A percentile compares a stretch with the other conserved stretches of the same genome.
Conservation (phyloP, 2,888 invertebrate genomes). For the Megalurothrips usitatus region DNA sequence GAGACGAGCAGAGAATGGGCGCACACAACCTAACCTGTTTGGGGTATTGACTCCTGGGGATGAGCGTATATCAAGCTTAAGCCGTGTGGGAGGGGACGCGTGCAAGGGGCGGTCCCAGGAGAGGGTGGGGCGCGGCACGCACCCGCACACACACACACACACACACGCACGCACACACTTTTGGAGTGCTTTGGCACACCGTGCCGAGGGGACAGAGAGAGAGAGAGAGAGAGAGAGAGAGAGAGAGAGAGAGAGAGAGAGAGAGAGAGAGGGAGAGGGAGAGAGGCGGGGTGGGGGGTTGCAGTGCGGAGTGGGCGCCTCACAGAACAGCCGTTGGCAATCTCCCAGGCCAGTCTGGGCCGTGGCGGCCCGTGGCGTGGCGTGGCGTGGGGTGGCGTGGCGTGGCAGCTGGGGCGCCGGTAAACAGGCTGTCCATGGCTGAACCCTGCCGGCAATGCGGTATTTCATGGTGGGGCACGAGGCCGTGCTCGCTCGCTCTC, state of each 20-base stretch:
- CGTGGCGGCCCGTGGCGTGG: neutral
- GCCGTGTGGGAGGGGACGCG: neutral
- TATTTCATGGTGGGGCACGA: neutral
- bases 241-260: too few relatives aligned
- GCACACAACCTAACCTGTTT: neutral
- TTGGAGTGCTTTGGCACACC: neutral
- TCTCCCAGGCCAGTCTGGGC: slow-evolving; percentile 5
- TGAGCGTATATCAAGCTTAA: slow-evolving; percentile 5
- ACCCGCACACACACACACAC: neutral
- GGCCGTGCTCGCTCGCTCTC: neutral
- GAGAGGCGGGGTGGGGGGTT: neutral
- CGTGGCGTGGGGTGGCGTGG: neutral
- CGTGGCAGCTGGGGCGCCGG: neutral
- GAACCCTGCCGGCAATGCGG: neutral
- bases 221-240: too few relatives aligned
- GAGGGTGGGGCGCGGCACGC: neutral
- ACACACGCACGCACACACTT: neutral
- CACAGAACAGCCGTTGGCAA: slow-evolving; percentile 13
- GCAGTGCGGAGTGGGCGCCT: neutral
- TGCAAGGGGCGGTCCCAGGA: neutral
- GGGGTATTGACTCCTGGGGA: neutral
- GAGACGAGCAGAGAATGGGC: neutral
- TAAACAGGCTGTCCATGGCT: neutral
- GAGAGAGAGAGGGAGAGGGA: too few relatives aligned
- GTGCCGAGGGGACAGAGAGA: neutral